These are phyloP conservation scores for Octopus sinensis DNA, from an alignment of 1,140 invertebrate genomes.

Conservation along the genomic window DNA sequence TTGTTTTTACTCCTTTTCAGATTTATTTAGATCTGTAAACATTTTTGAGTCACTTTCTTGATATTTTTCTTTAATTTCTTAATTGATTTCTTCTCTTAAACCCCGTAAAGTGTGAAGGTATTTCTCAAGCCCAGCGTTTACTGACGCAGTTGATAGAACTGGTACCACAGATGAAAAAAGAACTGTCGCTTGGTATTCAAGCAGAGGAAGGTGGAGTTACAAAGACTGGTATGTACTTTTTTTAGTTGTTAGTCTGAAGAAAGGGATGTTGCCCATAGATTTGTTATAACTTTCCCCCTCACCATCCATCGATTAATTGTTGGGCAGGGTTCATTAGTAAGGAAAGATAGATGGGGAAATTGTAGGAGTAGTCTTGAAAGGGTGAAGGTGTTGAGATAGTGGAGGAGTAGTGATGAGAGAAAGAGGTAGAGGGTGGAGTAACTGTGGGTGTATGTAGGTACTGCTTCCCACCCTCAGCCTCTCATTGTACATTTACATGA, in stretches of 20 bases:
- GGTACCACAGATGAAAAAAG: conserved; percentile 76
- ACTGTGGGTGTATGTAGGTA: too few relatives aligned
- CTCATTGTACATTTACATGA: too few relatives aligned
- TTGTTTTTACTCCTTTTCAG: background rate
- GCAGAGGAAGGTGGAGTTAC: conserved; percentile 59
- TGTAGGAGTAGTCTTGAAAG: too few relatives aligned
- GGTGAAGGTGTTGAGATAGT: too few relatives aligned
- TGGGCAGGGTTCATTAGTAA: too few relatives aligned
- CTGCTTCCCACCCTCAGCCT: too few relatives aligned
- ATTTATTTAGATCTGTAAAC: background rate
- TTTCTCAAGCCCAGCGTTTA: conserved; percentile 67
- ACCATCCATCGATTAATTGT: too few relatives aligned
- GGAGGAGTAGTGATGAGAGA: too few relatives aligned
- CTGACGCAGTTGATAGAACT: conserved; percentile 72
- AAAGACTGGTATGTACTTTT: conserved; percentile 42
- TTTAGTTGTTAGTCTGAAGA: background rate
- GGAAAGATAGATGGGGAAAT: too few relatives aligned
- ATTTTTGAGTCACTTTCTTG: background rate
- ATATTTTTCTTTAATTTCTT: background rate
- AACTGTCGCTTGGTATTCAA: conserved; percentile 72
- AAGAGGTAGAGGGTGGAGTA: too few relatives aligned
- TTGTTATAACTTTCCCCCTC: too few relatives aligned
- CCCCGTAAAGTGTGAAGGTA: conserved; percentile 46
- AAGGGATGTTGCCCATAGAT: too few relatives aligned
- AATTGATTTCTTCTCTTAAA: conserved; percentile 8